Base-by-base conservation (phyloP, 2,888 invertebrate species). In the Chloromyia formosa region DNA sequence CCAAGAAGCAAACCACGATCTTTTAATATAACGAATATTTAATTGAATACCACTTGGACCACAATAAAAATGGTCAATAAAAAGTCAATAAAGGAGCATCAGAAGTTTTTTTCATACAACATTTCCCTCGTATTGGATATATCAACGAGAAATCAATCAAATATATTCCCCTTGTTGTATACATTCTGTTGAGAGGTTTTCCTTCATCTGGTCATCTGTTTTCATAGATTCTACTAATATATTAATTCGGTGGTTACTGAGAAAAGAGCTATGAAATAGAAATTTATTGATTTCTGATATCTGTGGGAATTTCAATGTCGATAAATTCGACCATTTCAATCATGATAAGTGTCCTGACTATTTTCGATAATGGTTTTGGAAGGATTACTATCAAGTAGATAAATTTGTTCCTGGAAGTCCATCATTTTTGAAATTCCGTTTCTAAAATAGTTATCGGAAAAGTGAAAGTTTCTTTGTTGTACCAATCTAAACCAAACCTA, bases 271-370 rank as follows among this genome's bases (percentile, higher is more conserved):
- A 71, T 56, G 58, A 71, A 71, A 71, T 40, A 53, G 71, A 71
- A 71, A 71, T 71, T 71, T 71, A 71, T 71, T 56, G 56, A 71
- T 71, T 58, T 58, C 58, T 71, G 71, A 58, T 71, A 58, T 56
- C 56, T 56, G 22, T 71, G 71, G 58, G 71, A 71, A 71, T 56
- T 35, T 56, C 16, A 56, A 56, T 40, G 5, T 18, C 42, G 71
- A 71, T 71, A 71, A 23, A 58, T 35, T 56, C 56, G 56, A 35
- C 56, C 7, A 4, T 4, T 35, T 35, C 27, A 35, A 7, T 35
- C 7, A 7, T 7, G 27, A 35, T 35, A 35, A 35, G 27, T 35
- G 3, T 35, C 27, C 27, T n/a, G n/a, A n/a, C n/a, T 35, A 35
- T 35, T 35, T 35, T 35, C 27, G 7, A 35, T 35, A 7, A 35